These are phyloP conservation scores for Zaprionus kolodkinae DNA, from an alignment of 1,140 invertebrate species.

Conservation along the genomic window DNA sequence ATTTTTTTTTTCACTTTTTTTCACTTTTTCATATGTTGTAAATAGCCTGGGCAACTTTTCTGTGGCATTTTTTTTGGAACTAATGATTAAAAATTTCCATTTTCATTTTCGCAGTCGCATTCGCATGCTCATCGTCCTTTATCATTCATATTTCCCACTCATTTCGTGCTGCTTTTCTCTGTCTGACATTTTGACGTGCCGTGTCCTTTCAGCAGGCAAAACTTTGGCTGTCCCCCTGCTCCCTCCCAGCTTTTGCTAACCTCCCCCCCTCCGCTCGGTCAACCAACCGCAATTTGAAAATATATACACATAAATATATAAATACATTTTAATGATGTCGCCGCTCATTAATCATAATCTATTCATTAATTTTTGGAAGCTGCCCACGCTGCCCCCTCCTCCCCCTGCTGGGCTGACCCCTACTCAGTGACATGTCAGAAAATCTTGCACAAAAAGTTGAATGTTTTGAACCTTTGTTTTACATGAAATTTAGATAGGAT, in stretches of 20 bases:
- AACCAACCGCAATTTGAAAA: conserved; percentile 81
- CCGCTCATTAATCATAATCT: conserved; percentile 83
- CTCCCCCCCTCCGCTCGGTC: conserved; percentile 40
- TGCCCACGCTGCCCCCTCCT: not conserved
- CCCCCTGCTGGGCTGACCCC: not conserved
- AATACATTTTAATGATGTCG: conserved; percentile 83
- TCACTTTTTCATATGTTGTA: conserved; percentile 80
- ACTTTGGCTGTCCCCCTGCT: conserved; percentile 6
- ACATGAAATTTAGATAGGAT: conserved; percentile 68
- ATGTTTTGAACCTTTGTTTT: conserved; percentile 66
- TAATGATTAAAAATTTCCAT: conserved; percentile 80
- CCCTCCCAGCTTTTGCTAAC: conserved; percentile 9
- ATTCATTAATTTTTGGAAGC: conserved; percentile 76
- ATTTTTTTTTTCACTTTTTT: conserved; percentile 7
- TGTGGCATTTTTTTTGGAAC: conserved; percentile 78
- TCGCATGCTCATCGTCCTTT: not conserved
- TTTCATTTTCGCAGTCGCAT: conserved; percentile 7
- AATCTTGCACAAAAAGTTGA: conserved; percentile 65
- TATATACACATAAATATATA: conserved; percentile 66
- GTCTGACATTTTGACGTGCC: conserved; percentile 60
- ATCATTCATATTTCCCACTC: not conserved
- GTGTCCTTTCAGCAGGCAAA: conserved; percentile 20
- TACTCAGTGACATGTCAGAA: conserved; percentile 34
- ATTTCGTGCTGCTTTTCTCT: conserved; percentile 25
- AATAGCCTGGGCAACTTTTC: conserved; percentile 72